Evolutionary conservation across 2,113 vertebrate genomes (phyloP), one percentile per base, ranked within the genome.

Genomic region (Cavia porcellus): DNA sequence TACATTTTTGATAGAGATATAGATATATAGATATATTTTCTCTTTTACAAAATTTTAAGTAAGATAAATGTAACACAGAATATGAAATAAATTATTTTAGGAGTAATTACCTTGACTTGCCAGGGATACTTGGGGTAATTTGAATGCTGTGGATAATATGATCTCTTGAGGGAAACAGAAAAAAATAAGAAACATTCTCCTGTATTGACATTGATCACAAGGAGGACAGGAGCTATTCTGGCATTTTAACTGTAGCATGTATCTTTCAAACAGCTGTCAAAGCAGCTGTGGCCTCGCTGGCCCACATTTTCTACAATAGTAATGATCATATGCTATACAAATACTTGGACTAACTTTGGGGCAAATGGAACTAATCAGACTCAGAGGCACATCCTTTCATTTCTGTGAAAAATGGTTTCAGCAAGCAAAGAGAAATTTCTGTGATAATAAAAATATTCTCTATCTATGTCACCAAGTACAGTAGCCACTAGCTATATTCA

Each of bases 241-340:
- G 81, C 90, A 81, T 57, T 93, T 90, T 79, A 86, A 90, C 80
- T 62, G 57, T 30, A 82, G 52, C 52, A 93, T 72, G 2, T 66
- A 24, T 93, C 81, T 10, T 86, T 59, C 88, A 93, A 96, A 92
- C 77, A 95, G 90, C 92, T 96, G 64, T 97, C 59, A 79, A 3
- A 79, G n/a, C 87, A 77, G 30, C 89, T 42, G 12, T 85, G 68
- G 66, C 45, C 83, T 75, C 7, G 3, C 84, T 79, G 66, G 66
- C 85, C 81, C 62, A 62, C 83, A 84, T 92, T 86, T 89, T 89
- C 64, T 91, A 24, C 28, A 70, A 28, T 68, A 89, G 70, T 86
- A 91, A 86, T 77, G 74, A 24, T 90, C n/a, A 10, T 42, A 7
- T 75, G 32, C 68, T 83, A 12, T 64, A 32, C 68, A 97, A 91